Evolutionary conservation across 2,888 invertebrate species (phyloP), one percentile per base, ranked within the genome.

Genomic region (Parnassius glacialis): DNA sequence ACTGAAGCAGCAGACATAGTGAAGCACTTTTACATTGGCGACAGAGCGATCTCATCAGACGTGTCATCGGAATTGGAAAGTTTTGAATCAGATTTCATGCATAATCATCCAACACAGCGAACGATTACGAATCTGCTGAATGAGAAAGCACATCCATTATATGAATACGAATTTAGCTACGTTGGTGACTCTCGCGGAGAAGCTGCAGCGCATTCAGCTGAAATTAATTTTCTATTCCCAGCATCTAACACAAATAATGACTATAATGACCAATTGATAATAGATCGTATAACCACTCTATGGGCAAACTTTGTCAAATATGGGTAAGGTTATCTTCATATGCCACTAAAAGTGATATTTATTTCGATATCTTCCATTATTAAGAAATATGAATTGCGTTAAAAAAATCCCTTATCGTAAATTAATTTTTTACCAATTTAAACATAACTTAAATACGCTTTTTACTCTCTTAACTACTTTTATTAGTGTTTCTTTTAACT

Each of bases 261-360:
- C 55, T 78, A 79, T 16, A 73, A 78, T 13, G 84, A 84, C 54
- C 73, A 81, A 66, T 55, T 84, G 5, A 71, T 88, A 41, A 69
- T 72, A 9, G 79, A 87, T 51, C 80, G 83, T 12, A 76, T 90
- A 16, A 79, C 83, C 13, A 79, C 78, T 16, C 68, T 90, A 61
- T 90, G 90, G 90, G 67, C 84, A 0, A 90, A 90, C 68, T 90
- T 90, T 59, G 78, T 90, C 3, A 90, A 90, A 79, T 81, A 78
- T 66, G 90, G 89, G 90, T 90, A 75, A 78, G 79, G 2, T 20
- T 41, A 42, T 52, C 9, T 47, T 13, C 13, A 45, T 9, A 25
- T 13, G 7, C 16, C 7, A 34, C 41, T 48, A 13, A n/a, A 11
- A 43, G 47, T 25, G 9, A 34, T 13, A 34, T 16, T 44, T 50